These are phyloP conservation scores for Gracilinanus agilis DNA, from an alignment of 2,113 vertebrate species.

Conservation along the genomic window DNA sequence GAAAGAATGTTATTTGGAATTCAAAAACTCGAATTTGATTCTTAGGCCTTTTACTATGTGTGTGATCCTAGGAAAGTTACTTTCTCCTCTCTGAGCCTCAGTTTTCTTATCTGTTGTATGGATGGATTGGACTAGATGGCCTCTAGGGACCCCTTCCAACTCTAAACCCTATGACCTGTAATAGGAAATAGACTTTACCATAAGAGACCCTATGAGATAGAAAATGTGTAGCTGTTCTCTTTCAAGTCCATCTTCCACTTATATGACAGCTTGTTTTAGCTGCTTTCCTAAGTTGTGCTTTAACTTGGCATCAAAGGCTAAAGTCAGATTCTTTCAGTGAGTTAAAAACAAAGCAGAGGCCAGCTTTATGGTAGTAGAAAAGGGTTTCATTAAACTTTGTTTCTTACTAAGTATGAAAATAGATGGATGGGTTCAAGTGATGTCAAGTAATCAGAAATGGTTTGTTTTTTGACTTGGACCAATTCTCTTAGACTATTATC, in stretches of 20 bases:
- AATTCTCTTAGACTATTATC: slow-evolving; percentile 25
- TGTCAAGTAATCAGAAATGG: slow-evolving; percentile 35
- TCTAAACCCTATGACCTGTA: background rate
- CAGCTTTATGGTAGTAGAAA: slow-evolving; percentile 34
- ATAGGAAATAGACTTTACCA: too few relatives aligned
- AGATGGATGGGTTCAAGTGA: slow-evolving; percentile 55
- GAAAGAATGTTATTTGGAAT: background rate
- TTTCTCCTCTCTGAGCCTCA: background rate
- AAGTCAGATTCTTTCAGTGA: slow-evolving; percentile 41
- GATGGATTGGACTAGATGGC: background rate
- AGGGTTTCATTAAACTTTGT: slow-evolving; percentile 50
- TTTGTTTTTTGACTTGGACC: slow-evolving; percentile 33
- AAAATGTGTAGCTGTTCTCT: background rate
- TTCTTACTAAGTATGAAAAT: slow-evolving; percentile 35
- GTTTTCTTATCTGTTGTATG: background rate
- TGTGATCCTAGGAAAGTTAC: background rate
- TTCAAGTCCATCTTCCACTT: slow-evolving; percentile 32
- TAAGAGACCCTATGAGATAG: background rate
- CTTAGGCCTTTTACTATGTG: background rate
- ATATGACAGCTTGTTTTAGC: background rate
- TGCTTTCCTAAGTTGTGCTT: slow-evolving; percentile 49
- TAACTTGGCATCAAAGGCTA: slow-evolving; percentile 24
- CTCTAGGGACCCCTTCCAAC: background rate
- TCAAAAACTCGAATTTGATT: background rate
- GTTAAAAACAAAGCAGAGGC: background rate